Evolutionary conservation across 2,888 invertebrate genomes (phyloP).

Genomic region (Bedellia somnulentella): DNA sequence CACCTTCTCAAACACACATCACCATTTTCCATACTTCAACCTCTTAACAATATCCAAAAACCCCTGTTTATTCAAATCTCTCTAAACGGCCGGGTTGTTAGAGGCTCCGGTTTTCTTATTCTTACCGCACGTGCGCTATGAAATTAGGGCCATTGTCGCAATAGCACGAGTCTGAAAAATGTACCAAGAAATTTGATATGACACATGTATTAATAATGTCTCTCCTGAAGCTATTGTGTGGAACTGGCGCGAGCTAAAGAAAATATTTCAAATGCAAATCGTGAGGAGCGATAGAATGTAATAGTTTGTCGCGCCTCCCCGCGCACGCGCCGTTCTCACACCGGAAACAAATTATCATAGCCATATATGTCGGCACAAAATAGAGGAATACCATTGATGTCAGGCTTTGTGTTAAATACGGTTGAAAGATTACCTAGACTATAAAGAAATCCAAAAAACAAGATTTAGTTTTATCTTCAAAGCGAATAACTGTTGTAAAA

Average conservation of each 20-base stretch:
- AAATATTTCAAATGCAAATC: slow-evolving; percentile 62
- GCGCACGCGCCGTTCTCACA: slow-evolving; percentile 48
- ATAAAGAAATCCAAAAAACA: no score
- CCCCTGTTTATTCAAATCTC: neutral
- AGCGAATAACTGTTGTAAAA: no score
- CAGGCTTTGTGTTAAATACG: no score
- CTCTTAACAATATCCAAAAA: no score
- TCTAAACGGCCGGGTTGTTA: neutral
- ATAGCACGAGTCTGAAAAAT: slow-evolving; percentile 52
- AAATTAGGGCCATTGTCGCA: slow-evolving; percentile 40
- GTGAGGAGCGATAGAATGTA: slow-evolving; percentile 55
- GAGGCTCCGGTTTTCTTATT: slow-evolving; percentile 21
- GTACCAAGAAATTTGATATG: slow-evolving; percentile 56
- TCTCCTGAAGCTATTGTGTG: slow-evolving; percentile 43
- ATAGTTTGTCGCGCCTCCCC: slow-evolving; percentile 46
- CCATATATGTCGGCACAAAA: slow-evolving; percentile 53
- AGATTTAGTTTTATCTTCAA: no score
- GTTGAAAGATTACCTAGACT: no score
- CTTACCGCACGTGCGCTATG: slow-evolving; percentile 47
- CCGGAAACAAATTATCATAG: slow-evolving; percentile 62
- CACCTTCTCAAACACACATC: no score
- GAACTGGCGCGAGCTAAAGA: slow-evolving; percentile 42
- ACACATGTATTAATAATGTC: slow-evolving; percentile 36
- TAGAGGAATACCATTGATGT: slow-evolving; percentile 53
- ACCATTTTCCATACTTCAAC: no score